Conservation (phyloP, 1,140 invertebrate genomes). For the Helicoverpa armigera region DNA sequence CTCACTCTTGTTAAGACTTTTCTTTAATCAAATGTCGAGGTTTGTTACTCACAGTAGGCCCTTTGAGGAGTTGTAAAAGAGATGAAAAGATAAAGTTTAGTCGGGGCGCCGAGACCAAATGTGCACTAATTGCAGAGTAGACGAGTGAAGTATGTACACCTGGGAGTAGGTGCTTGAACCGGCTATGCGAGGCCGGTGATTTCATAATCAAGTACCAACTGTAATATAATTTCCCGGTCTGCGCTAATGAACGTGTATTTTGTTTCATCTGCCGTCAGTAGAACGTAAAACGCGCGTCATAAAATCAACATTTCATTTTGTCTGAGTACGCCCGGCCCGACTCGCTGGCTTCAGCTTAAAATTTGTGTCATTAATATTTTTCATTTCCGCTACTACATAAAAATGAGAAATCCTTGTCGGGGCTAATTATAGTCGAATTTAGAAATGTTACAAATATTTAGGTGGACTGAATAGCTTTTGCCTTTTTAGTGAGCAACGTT, state of each 20-base stretch:
- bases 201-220: constrained; percentile 75
- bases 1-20: constrained; percentile 38
- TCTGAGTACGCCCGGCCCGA: constrained; percentile 53
- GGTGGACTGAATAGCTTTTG: constrained; percentile 15
- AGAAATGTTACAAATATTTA: constrained; percentile 17
- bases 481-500: constrained; percentile 8
- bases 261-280: constrained; percentile 75
- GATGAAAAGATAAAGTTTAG: constrained; percentile 47
- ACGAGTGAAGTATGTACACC: constrained; percentile 36
- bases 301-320: constrained; percentile 81
- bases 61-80: constrained; percentile 38
- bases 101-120: constrained; percentile 21
- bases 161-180: constrained; percentile 50
- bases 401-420: constrained; percentile 54
- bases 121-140: constrained; percentile 39
- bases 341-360: constrained; percentile 63
- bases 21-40: constrained; percentile 38
- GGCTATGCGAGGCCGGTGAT: constrained; percentile 62
- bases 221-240: constrained; percentile 77
- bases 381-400: constrained; percentile 57
- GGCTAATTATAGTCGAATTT: constrained; percentile 52
- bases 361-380: constrained; percentile 76
- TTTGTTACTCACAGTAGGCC: constrained; percentile 37
- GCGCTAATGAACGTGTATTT: constrained; percentile 82
- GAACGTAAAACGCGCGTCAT: constrained; percentile 67